Conservation (phyloP, 2,113 vertebrate species). For the Sceloporus tristichus region DNA sequence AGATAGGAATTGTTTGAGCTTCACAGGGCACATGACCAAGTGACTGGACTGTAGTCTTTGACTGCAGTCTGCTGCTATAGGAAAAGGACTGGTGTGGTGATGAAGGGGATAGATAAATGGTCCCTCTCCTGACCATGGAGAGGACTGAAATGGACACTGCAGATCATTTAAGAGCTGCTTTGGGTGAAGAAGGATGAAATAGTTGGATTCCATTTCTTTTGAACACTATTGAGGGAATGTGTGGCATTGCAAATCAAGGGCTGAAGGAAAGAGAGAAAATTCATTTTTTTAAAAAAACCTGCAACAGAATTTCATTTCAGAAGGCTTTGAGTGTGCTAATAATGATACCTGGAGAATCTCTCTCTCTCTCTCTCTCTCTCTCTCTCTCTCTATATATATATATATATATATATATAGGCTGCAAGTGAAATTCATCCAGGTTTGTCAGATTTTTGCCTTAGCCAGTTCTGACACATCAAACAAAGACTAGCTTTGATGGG, state of each 20-base stretch:
- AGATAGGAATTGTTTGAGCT: too few relatives aligned
- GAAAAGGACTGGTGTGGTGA: too few relatives aligned
- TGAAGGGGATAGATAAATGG: background rate
- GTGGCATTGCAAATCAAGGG: background rate
- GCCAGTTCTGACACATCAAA: background rate
- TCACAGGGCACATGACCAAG: background rate
- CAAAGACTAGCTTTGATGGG: conserved; percentile 37
- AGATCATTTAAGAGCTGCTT: conserved; percentile 4
- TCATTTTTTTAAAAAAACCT: background rate
- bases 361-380: background rate
- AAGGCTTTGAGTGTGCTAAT: background rate
- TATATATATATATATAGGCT: conserved; percentile 14
- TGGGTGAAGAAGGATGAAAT: background rate
- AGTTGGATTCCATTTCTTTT: conserved; percentile 17
- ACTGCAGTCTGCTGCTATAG: background rate
- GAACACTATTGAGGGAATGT: background rate
- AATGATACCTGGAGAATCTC: conserved; percentile 7
- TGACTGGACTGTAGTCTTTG: background rate
- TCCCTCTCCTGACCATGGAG: conserved; percentile 20
- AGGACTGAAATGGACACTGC: conserved; percentile 26
- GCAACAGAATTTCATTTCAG: background rate
- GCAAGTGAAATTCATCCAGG: conserved; percentile 4
- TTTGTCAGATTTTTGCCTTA: background rate
- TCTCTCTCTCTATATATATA: background rate
- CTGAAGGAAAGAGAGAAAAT: conserved; percentile 17